A percentile compares a stretch with the other conserved stretches of the same genome.
These are phyloP conservation scores for Parauchenoglanis ngamensis DNA, from an alignment of 2,797 vertebrate species.

Conservation along the genomic window DNA sequence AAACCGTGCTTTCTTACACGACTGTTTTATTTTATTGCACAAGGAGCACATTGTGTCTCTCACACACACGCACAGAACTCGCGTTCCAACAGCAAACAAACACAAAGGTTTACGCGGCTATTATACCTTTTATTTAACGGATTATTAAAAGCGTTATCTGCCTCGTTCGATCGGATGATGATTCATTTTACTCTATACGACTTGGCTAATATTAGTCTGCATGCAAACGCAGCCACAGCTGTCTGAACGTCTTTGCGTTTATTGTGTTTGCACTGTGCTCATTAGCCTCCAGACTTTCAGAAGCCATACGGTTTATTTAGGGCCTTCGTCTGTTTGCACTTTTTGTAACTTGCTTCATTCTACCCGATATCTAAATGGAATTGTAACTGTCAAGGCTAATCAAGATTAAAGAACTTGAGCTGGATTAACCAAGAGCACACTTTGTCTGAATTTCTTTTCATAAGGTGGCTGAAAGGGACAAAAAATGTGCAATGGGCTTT, in stretches of 20 bases:
- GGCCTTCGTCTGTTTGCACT: neutral
- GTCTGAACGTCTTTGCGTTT: neutral
- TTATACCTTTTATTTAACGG: neutral
- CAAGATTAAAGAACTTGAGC: neutral
- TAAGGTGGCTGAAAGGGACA: neutral
- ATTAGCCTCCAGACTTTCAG: neutral
- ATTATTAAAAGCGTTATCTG: neutral
- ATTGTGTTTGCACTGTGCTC: neutral
- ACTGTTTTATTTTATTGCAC: neutral
- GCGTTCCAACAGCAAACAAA: neutral
- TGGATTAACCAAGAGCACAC: neutral
- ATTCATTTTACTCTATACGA: neutral
- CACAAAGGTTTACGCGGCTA: neutral
- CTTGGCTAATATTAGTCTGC: neutral
- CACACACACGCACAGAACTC: neutral
- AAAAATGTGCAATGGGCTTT: neutral
- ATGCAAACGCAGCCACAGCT: neutral
- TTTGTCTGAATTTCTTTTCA: neutral
- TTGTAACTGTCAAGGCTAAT: neutral
- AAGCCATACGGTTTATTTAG: neutral
- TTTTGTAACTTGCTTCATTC: neutral
- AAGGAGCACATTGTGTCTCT: neutral
- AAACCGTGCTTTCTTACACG: neutral
- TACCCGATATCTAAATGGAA: neutral
- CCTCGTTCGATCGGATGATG: neutral